These are phyloP conservation scores for Tetranychus truncatus DNA, from an alignment of 2,888 invertebrate genomes.

Conservation along the genomic window DNA sequence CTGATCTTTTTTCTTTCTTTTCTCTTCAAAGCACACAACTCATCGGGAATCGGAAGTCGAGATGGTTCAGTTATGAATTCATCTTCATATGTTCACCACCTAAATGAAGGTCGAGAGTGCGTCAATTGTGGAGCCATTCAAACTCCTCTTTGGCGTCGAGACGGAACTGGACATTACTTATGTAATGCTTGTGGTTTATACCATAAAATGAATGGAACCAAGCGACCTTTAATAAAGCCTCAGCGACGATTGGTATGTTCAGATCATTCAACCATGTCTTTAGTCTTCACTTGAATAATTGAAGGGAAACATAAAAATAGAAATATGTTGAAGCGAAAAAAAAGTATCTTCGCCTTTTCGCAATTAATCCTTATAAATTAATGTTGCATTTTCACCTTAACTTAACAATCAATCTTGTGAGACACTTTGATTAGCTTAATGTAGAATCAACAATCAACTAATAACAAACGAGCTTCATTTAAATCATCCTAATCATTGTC, in stretches of 20 bases:
- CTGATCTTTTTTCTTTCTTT: neutral
- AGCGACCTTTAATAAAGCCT: conserved; percentile 74
- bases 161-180: conserved; percentile 94
- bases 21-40: neutral
- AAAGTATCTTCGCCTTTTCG: too few relatives aligned
- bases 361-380: too few relatives aligned
- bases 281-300: too few relatives aligned
- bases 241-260: conserved; percentile 67
- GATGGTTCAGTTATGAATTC: neutral
- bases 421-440: too few relatives aligned
- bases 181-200: conserved; percentile 99
- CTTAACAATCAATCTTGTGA: too few relatives aligned
- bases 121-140: conserved; percentile 53
- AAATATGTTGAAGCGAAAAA: too few relatives aligned
- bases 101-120: conserved; percentile 46
- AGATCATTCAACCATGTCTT: neutral
- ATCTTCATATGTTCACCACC: neutral
- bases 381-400: too few relatives aligned
- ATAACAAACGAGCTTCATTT: too few relatives aligned
- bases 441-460: too few relatives aligned
- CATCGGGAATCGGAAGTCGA: neutral
- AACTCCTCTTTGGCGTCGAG: conserved; percentile 93
- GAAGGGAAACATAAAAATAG: too few relatives aligned
- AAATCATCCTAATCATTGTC: too few relatives aligned
- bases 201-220: conserved; percentile 87